Conservation (phyloP, 2,888 invertebrate genomes). For the Apamea epomidion region DNA sequence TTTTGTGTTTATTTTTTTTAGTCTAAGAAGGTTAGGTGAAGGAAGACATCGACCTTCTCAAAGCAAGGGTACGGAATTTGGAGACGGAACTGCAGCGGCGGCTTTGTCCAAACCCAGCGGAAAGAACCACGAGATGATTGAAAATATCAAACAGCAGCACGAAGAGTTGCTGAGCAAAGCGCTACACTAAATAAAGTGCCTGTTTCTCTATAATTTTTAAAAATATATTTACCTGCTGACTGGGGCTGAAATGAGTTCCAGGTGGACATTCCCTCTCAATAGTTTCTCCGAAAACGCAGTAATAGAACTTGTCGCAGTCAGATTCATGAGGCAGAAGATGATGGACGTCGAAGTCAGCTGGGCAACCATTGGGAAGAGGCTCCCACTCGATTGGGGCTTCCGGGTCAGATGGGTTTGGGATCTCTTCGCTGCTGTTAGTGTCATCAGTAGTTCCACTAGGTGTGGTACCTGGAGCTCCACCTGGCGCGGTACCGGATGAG, state of each 20-base stretch:
- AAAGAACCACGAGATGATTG: slow-evolving; percentile 88
- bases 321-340: slow-evolving; percentile 68
- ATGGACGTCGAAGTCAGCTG: slow-evolving; percentile 64
- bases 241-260: slow-evolving; percentile 67
- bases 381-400: slow-evolving; percentile 10
- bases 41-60: slow-evolving; percentile 89
- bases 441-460: not conserved
- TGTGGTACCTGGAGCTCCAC: not conserved
- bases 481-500: not conserved
- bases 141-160: slow-evolving; percentile 87
- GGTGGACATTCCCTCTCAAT: slow-evolving; percentile 54
- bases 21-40: too few relatives aligned
- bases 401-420: not conserved
- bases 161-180: too few relatives aligned
- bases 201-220: not conserved
- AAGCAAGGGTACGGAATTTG: slow-evolving; percentile 85
- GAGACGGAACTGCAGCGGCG: slow-evolving; percentile 87
- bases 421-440: slow-evolving; percentile 20
- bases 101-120: slow-evolving; percentile 86
- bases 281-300: slow-evolving; percentile 60
- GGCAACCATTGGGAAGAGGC: slow-evolving; percentile 70
- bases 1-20: too few relatives aligned
- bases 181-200: too few relatives aligned
- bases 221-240: slow-evolving; percentile 40
- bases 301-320: slow-evolving; percentile 66